Conservation (phyloP, 1,140 invertebrate genomes). For the Palaemon carinicauda region DNA sequence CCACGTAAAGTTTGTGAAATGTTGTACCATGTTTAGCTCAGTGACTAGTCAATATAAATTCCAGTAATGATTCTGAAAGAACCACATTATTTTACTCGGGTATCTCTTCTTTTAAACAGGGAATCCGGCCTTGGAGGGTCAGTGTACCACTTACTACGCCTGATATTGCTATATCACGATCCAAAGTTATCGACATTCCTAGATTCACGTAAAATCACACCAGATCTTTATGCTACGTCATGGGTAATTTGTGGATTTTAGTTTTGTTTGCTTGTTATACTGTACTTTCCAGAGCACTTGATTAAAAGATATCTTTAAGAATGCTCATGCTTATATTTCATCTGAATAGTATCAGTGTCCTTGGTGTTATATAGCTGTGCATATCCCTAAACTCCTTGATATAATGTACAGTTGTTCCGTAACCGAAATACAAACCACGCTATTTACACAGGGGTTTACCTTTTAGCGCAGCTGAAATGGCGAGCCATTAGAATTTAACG, state of each 20-base stretch:
- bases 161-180: conserved; percentile 96
- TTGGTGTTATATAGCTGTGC: too few species aligned
- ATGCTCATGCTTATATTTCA: too few species aligned
- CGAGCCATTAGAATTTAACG: too few species aligned
- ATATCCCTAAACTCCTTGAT: too few species aligned
- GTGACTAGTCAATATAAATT: conserved; percentile 4
- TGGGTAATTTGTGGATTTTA: conserved; percentile 74
- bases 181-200: conserved; percentile 96
- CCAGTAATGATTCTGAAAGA: too few species aligned
- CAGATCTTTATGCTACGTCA: conserved; percentile 86
- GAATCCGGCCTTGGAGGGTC: conserved; percentile 31
- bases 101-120: background rate
- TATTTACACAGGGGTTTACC: too few species aligned
- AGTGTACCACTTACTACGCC: conserved; percentile 76
- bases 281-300: too few species aligned
- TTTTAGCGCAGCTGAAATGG: too few species aligned
- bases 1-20: background rate
- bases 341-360: too few species aligned
- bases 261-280: background rate
- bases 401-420: too few species aligned
- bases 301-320: too few species aligned
- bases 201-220: conserved; percentile 93
- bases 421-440: too few species aligned
- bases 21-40: background rate
- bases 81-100: background rate